phyloP scores from a whole-genome alignment of 2,888 invertebrate species.

The Rotaria socialis region DNA sequence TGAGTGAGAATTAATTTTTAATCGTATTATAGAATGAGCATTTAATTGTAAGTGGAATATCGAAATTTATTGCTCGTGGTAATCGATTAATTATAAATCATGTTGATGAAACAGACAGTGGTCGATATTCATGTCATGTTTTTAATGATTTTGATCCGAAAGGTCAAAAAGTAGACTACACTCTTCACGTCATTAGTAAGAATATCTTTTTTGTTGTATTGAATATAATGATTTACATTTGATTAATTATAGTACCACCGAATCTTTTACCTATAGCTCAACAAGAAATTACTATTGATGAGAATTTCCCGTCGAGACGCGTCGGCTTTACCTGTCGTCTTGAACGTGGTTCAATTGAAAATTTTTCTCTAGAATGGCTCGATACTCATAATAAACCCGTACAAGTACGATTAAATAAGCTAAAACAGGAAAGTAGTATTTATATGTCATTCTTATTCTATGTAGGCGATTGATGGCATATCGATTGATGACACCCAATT shows the following conservation, averaged over 20 bases:
- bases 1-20: too few relatives aligned
- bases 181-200: neutral
- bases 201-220: neutral
- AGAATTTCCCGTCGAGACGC: neutral
- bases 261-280: neutral
- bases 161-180: conserved; percentile 6
- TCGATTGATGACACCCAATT: neutral
- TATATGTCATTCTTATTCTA: too few relatives aligned
- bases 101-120: conserved; percentile 32
- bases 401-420: neutral
- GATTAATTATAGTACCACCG: neutral
- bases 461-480: neutral
- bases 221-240: neutral
- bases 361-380: conserved; percentile 30
- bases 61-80: conserved; percentile 6
- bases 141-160: conserved; percentile 19
- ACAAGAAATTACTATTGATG: neutral
- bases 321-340: neutral
- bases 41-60: neutral
- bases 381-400: neutral
- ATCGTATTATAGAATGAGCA: neutral
- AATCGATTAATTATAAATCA: conserved; percentile 8
- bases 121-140: conserved; percentile 12
- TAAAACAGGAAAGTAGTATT: neutral
- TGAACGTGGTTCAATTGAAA: neutral